A percentile compares a stretch with the other conserved stretches of the same genome.
Evolutionary conservation across 1,140 invertebrate species (phyloP).

Genomic region (Mercenaria mercenaria): DNA sequence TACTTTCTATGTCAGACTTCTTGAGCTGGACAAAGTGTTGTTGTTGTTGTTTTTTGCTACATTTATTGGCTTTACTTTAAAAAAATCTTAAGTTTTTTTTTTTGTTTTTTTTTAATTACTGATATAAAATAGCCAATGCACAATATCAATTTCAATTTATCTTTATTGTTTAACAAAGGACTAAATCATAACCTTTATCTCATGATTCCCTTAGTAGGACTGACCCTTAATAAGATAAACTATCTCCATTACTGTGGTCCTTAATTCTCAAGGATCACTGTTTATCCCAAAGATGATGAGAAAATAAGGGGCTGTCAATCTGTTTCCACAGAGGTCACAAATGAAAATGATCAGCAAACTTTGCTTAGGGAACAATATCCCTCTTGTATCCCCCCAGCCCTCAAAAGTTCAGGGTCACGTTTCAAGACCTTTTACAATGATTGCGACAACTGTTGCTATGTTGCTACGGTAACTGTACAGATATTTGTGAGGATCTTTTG

Average conservation of each 20-base stretch:
- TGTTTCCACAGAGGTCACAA: conserved; percentile 2
- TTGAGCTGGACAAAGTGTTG: too few species aligned
- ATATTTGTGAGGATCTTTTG: conserved; percentile 19
- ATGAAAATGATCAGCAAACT: background rate
- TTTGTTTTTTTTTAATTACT: too few species aligned
- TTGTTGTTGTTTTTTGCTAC: too few species aligned
- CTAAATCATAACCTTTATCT: background rate
- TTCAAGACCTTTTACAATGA: background rate
- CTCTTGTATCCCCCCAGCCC: background rate
- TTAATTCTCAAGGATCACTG: background rate
- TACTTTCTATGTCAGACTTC: too few species aligned
- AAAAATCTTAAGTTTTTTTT: too few species aligned
- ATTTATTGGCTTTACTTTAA: too few species aligned
- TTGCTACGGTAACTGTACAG: conserved; percentile 38
- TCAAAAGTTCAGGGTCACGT: background rate
- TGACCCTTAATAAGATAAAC: conserved; percentile 11
- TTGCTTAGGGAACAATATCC: background rate
- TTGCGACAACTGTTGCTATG: background rate
- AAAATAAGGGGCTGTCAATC: conserved; percentile 37
- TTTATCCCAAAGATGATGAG: conserved; percentile 1
- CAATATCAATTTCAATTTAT: background rate
- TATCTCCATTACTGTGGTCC: background rate
- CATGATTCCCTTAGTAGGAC: background rate
- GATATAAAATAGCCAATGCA: too few species aligned
- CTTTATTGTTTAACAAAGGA: background rate